Percentiles rank a stretch among this genome's conserved stretches.
Conservation (phyloP, 2,888 invertebrate genomes). For the Trissolcus japonicus region DNA sequence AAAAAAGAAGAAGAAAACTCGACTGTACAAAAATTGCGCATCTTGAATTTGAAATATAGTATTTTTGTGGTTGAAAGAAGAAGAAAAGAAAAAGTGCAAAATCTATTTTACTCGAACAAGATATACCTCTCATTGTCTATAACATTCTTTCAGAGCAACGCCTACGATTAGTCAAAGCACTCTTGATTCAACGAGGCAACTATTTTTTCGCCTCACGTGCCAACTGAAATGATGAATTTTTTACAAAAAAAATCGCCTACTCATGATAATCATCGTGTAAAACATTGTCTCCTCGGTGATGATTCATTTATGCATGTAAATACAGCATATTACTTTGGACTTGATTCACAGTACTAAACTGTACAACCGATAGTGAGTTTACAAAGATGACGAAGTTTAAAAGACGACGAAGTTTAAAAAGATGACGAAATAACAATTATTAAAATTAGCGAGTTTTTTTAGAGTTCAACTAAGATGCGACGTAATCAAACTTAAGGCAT, state of each 20-base stretch:
- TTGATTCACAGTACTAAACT: too few species aligned
- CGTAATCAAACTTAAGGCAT: slow-evolving; percentile 6
- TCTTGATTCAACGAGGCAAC: slow-evolving; percentile 9
- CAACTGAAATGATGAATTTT: slow-evolving; percentile 30
- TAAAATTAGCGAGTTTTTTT: background rate
- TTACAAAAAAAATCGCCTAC: slow-evolving; percentile 22
- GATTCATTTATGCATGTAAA: too few species aligned
- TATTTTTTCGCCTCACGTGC: slow-evolving; percentile 25
- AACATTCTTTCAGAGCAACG: slow-evolving; percentile 6
- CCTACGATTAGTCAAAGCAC: slow-evolving; percentile 16
- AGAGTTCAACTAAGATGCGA: background rate
- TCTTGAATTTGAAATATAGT: slow-evolving; percentile 23
- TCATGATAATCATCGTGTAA: slow-evolving; percentile 9
- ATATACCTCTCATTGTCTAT: slow-evolving; percentile 14
- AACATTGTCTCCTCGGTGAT: background rate
- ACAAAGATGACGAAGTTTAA: too few species aligned
- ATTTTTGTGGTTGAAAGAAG: slow-evolving; percentile 19
- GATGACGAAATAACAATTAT: too few species aligned
- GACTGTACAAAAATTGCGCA: slow-evolving; percentile 8
- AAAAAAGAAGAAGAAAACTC: background rate
- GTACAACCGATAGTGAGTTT: too few species aligned
- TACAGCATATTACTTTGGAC: too few species aligned
- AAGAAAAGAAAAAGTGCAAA: slow-evolving; percentile 1
- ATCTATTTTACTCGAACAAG: background rate
- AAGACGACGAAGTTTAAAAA: background rate